These are phyloP conservation scores for Eurois occulta DNA, from an alignment of 2,888 invertebrate species.

Conservation along the genomic window DNA sequence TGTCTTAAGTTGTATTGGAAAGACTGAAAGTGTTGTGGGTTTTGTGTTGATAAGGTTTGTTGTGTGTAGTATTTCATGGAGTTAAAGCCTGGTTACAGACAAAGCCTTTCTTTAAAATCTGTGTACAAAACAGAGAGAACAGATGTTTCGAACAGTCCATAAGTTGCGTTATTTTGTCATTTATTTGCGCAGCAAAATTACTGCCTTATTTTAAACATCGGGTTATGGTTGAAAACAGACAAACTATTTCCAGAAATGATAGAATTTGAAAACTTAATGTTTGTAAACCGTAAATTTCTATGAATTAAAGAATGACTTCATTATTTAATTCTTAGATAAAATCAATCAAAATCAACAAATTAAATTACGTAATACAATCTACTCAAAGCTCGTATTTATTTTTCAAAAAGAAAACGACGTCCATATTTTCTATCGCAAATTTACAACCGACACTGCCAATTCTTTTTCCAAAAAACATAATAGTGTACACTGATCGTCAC, in stretches of 20 bases:
- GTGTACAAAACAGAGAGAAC: background rate
- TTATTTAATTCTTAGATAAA: background rate
- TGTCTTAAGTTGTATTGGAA: slow-evolving; percentile 8
- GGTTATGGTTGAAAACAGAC: background rate
- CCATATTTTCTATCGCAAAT: slow-evolving; percentile 21
- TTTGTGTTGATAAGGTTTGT: background rate
- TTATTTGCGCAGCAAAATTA: background rate
- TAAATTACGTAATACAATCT: background rate
- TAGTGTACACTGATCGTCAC: slow-evolving; percentile 63
- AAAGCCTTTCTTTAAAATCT: background rate
- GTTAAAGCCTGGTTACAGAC: background rate
- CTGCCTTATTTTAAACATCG: background rate
- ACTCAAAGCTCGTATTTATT: background rate
- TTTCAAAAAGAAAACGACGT: background rate
- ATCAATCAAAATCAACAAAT: background rate
- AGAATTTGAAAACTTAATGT: background rate
- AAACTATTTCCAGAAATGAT: background rate
- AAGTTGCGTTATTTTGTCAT: background rate
- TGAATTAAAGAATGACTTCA: background rate
- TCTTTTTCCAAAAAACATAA: slow-evolving; percentile 50
- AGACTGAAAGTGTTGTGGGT: background rate
- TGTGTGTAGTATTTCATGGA: background rate
- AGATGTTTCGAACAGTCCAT: background rate
- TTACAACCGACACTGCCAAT: slow-evolving; percentile 29
- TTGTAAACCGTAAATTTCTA: background rate